A percentile compares a stretch with the other conserved stretches of the same genome.
Evolutionary conservation across 92 coral and sea anemone species (phyloP).

Genomic region (Galaxea fascicularis): DNA sequence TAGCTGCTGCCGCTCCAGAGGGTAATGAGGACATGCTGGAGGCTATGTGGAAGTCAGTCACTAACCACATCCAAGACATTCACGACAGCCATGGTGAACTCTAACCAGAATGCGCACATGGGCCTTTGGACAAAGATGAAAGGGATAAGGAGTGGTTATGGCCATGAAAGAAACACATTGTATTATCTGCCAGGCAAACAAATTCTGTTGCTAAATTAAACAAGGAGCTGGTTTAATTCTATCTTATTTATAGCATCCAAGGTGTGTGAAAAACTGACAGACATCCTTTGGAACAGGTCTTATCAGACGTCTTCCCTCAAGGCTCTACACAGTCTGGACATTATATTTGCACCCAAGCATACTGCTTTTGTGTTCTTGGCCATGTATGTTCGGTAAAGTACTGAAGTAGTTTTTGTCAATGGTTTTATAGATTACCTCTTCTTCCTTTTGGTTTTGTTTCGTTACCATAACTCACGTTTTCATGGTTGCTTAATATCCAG

Average conservation of each 20-base stretch:
- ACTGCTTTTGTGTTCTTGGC: conserved; percentile 49
- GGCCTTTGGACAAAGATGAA: conserved; percentile 26
- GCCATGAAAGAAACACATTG: conserved; percentile 7
- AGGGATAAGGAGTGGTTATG: conserved; percentile 30
- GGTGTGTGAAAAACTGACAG: conserved; percentile 28
- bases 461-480: too few species aligned
- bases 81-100: conserved; percentile 19
- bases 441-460: too few species aligned
- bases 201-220: neutral
- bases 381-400: conserved; percentile 39
- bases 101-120: conserved; percentile 25
- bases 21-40: conserved; percentile 23
- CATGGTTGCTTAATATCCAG: neutral
- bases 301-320: conserved; percentile 52
- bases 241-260: conserved; percentile 35
- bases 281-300: conserved; percentile 17
- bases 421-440: too few species aligned
- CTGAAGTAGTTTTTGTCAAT: too few species aligned
- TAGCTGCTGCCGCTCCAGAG: conserved; percentile 24
- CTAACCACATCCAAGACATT: conserved; percentile 25
- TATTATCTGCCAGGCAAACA: neutral
- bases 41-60: conserved; percentile 29
- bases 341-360: conserved; percentile 50
- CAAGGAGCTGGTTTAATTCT: too few species aligned
- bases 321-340: conserved; percentile 51